Conservation (phyloP, 2,888 invertebrate species). For the Ochropleura leucogaster region DNA sequence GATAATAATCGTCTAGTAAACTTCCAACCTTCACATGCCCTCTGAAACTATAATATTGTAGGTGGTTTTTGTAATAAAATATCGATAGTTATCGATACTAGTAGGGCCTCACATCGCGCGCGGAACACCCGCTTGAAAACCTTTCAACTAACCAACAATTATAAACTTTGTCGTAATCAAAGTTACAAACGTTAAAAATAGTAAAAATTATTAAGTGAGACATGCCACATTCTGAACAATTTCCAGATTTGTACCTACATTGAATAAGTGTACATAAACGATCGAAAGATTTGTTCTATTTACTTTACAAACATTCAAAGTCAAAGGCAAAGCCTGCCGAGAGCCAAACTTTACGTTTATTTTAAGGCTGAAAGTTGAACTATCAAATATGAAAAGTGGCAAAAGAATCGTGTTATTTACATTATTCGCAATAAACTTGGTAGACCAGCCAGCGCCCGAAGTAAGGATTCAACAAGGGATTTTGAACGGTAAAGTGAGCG, state of each 20-base stretch:
- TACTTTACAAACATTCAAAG: constrained; percentile 31
- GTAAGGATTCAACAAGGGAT: constrained; percentile 76
- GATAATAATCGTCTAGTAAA: neutral
- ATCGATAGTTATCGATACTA: constrained; percentile 24
- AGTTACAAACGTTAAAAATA: constrained; percentile 9
- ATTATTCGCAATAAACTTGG: constrained; percentile 76
- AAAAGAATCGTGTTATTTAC: constrained; percentile 77
- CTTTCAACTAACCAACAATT: constrained; percentile 30
- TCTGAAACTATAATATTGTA: constrained; percentile 15
- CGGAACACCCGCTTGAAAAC: constrained; percentile 4
- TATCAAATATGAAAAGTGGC: constrained; percentile 52
- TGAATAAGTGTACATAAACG: neutral
- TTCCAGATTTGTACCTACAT: neutral
- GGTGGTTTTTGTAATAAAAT: constrained; percentile 10
- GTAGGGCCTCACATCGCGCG: neutral
- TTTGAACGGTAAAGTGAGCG: constrained; percentile 76
- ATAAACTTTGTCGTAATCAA: constrained; percentile 12
- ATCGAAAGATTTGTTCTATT: constrained; percentile 21
- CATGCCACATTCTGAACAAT: neutral
- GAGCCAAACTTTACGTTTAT: constrained; percentile 23
- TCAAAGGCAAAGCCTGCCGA: constrained; percentile 7
- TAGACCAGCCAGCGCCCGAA: constrained; percentile 79
- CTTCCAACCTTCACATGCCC: neutral
- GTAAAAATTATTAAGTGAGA: constrained; percentile 11
- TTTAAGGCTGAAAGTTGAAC: constrained; percentile 58